Base-by-base conservation (phyloP, 1,140 invertebrate species). In the Anastatus disparis region DNA sequence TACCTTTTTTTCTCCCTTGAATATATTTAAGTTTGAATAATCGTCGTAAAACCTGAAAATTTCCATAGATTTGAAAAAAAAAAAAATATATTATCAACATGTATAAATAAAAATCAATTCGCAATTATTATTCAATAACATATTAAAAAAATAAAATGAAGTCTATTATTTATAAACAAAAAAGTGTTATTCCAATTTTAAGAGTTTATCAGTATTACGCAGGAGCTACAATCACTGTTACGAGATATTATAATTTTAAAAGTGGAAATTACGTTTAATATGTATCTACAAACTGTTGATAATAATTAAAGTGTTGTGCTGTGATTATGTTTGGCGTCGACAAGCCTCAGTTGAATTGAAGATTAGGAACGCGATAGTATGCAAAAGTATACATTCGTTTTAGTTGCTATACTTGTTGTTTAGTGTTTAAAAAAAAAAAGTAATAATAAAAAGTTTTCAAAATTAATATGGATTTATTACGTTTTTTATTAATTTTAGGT, bases 311-410 rank as follows among this genome's bases (percentile, higher is more conserved):
- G 22, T 12, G 17, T 42, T n/a, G 29, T 20, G 52, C 10, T 29
- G 13, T 58, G 20, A 67, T 58, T 58, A 58, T 26, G 20, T 48
- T 58, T 24, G 42, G 8, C 13, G 17, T 67, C 24, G 8, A 24
- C 26, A 40, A 35, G 20, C 44, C 22, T 27, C 55, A 68, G 65
- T 68, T 59, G 27, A 50, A 56, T 27, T 59, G 27, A 50, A 59
- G 42, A 35, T 68, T 50, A 59, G 55, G 15, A 59, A 10, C 29
- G 20, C 22, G 56, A 50, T 59, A 50, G 42, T 59, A 24, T 50
- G 38, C 38, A 29, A 40, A 64, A 52, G 40, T 35, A 62, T 62
- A n/a, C n/a, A 13, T 52, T 52, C 9, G 9, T 15, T 27, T 52
- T 13, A 26, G 15, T 26, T 15, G 3, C 8, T 22, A 13, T 27